Conservation (phyloP, 2,113 vertebrate genomes). For the Pimephales promelas region DNA sequence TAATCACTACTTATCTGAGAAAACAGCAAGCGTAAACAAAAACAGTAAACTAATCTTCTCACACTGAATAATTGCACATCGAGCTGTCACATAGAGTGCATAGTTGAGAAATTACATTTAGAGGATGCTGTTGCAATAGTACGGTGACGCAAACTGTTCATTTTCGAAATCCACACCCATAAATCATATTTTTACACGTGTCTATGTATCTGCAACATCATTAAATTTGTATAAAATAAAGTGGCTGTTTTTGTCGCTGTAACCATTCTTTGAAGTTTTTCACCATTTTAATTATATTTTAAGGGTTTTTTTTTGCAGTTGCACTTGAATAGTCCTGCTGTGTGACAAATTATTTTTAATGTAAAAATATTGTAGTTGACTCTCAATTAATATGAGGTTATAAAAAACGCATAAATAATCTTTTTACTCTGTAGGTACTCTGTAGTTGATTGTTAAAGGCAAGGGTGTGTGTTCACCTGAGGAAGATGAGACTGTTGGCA, state of each 20-base stretch:
- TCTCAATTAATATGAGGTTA: not conserved
- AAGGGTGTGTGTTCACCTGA: constrained; percentile 5
- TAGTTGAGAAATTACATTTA: not conserved
- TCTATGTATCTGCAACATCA: not conserved
- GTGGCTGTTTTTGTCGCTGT: not conserved
- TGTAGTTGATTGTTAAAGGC: not conserved
- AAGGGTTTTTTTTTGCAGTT: not conserved
- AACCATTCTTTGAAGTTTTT: constrained; percentile 3
- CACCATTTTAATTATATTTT: not conserved
- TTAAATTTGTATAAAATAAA: not conserved
- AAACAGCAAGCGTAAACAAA: constrained; percentile 5
- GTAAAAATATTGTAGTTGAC: not conserved
- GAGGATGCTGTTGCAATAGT: not conserved
- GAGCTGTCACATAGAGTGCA: not conserved
- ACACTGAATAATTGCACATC: constrained; percentile 11
- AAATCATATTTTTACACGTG: not conserved
- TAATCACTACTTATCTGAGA: constrained; percentile 31
- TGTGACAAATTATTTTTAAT: not conserved
- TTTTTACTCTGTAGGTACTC: not conserved
- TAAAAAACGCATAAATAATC: not conserved
- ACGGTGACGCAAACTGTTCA: not conserved
- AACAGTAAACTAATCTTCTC: constrained; percentile 28
- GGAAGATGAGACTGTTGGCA: not conserved
- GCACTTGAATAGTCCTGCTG: not conserved
- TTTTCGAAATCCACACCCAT: not conserved